A percentile compares a stretch with the other conserved stretches of the same genome.
These are phyloP conservation scores for Aplocera efformata DNA, from an alignment of 2,888 invertebrate species.

Conservation along the genomic window DNA sequence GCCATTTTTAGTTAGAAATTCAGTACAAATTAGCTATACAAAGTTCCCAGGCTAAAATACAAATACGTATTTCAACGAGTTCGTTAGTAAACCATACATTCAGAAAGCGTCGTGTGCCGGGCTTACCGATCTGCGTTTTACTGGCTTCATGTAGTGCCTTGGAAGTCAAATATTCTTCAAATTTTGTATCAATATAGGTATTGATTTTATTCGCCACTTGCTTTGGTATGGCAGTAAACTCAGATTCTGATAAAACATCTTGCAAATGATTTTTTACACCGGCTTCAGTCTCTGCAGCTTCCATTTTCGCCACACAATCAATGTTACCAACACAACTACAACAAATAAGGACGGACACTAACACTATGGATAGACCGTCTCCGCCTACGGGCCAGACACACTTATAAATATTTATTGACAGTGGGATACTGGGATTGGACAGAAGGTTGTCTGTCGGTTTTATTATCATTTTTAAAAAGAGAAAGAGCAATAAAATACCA, in stretches of 20 bases:
- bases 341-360: too few relatives aligned
- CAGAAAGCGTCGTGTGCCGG: slow-evolving; percentile 46
- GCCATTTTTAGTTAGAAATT: too few relatives aligned
- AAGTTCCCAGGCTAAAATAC: too few relatives aligned
- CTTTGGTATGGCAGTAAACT: slow-evolving; percentile 56
- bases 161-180: slow-evolving; percentile 86
- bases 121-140: slow-evolving; percentile 82
- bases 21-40: too few relatives aligned
- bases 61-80: not conserved
- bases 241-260: slow-evolving; percentile 67
- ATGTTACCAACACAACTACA: not conserved
- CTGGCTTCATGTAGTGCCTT: slow-evolving; percentile 87
- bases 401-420: too few relatives aligned
- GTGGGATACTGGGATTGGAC: too few relatives aligned
- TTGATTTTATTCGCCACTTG: slow-evolving; percentile 81
- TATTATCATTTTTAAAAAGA: too few relatives aligned
- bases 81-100: slow-evolving; percentile 6
- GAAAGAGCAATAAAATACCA: too few relatives aligned
- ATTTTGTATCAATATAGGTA: slow-evolving; percentile 75
- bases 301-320: slow-evolving; percentile 56
- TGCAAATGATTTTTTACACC: slow-evolving; percentile 69
- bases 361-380: too few relatives aligned
- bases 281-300: slow-evolving; percentile 63
- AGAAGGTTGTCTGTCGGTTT: too few relatives aligned
- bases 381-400: too few relatives aligned